Evolutionary conservation across 2,888 invertebrate genomes (phyloP), one percentile per base, ranked within the genome.

Genomic region (Plebejus anna): DNA sequence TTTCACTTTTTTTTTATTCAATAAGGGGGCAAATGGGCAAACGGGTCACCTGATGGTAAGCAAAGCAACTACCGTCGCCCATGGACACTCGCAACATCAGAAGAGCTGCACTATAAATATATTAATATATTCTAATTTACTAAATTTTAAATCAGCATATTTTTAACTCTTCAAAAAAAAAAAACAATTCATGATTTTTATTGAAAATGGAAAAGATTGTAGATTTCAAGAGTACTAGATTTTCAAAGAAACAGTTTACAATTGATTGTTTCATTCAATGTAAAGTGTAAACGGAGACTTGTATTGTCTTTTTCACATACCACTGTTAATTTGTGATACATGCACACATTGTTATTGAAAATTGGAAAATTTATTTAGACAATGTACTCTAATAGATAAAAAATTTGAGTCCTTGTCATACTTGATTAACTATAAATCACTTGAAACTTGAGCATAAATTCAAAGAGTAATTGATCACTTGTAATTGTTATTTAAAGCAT

Each of bases 311-410:
- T 78, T 83, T 84, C 79, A 78, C 84, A 84, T 76, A 75, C 70
- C 36, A 75, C 51, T 84, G 83, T 81, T 85, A 85, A 87, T 85
- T 82, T 81, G 82, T 77, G 75, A 81, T 80, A 80, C 86, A 86
- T 85, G 84, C 81, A 79, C 78, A 57, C 77, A 79, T 78, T 78
- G 76, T 79, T 76, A 78, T 77, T 71, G 61, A 38, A 75, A 75
- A 75, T 16, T 75, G 73, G 73, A 22, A 72, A 47, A 72, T 72
- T 72, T 72, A 72, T 51, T 72, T 72, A 72, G 72, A 47, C 51
- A 72, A 28, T 51, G 72, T 47, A 51, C 55, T 55, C 32, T 73
- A 73, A 73, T 73, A 51, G 73, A 73, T 66, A 66, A 22, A 32
- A 47, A 3, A 28, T 73, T 73, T 13, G 6, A 42, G 73, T 73